Base-by-base conservation (phyloP, 2,797 vertebrate species). In the Calcarius lapponicus region DNA sequence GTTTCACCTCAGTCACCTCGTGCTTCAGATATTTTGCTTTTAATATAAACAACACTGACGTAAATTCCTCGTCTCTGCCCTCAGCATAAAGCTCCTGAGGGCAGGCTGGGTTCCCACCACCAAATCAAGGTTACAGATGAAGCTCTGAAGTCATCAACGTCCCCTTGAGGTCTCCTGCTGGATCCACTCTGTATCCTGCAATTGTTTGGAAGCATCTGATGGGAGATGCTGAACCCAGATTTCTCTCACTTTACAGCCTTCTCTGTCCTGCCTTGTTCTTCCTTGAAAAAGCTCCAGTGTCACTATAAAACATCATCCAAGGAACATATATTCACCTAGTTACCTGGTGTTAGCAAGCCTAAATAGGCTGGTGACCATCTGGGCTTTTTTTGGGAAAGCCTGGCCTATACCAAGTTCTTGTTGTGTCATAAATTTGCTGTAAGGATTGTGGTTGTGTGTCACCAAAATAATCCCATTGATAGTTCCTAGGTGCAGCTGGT, bases 201-300 rank as follows among this genome's bases (percentile, higher is more conserved):
- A 95, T 97, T 97, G 93, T 97, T 94, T 95, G 76, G 69, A 47
- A 78, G 47, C 72, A 53, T 92, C 58, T 76, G 80, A 72, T 91
- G 83, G 85, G 80, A 80, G 85, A 43, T 50, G 50, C 42, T 20
- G 45, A 90, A 36, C 57, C 38, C 73, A 88, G 51, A 34, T 79
- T 87, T 82, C 75, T 94, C 48, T 86, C 70, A 29, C 65, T 84
- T 47, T 16, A 19, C 42, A 67, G 65, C 82, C 74, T 93, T 67
- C 66, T 58, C 74, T 51, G 34, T 47, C 6, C 54, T 79, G 76
- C 60, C 56, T 86, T 20, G 14, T 66, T 86, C 69, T 56, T 43
- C 38, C 45, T 21, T 17, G 45, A 32, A 53, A 57, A 34, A 92
- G 36, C 48, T 13, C 40, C 66, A 76, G 53, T 50, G 32, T 62